A percentile compares a stretch with the other conserved stretches of the same genome.
These are phyloP conservation scores for Troides oblongomaculatus DNA, from an alignment of 2,888 invertebrate genomes.

Conservation along the genomic window DNA sequence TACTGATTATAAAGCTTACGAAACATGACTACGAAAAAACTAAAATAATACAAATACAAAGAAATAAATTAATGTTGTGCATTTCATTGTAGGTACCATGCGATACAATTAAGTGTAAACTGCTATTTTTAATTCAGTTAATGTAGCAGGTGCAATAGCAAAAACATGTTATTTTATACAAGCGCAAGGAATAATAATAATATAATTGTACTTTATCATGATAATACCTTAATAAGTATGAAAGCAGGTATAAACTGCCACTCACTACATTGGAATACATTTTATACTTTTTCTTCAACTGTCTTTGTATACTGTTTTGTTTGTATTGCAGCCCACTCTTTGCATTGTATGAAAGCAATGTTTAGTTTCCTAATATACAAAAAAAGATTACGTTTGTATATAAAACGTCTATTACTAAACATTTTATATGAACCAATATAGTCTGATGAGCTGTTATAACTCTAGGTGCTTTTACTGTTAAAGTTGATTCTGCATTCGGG, in stretches of 20 bases:
- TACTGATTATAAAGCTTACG: constrained; percentile 11
- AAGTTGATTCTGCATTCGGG: too few species aligned
- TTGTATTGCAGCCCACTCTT: not conserved
- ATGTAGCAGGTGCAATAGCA: constrained; percentile 28
- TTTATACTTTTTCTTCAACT: constrained; percentile 2
- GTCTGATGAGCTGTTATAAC: too few species aligned
- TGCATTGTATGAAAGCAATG: not conserved
- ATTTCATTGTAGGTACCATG: constrained; percentile 23
- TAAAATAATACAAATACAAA: constrained; percentile 17
- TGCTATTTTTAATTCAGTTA: constrained; percentile 29
- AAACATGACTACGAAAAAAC: constrained; percentile 9
- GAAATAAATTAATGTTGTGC: constrained; percentile 24
- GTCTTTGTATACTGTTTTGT: constrained; percentile 4
- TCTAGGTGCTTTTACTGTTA: too few species aligned
- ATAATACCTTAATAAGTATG: constrained; percentile 29
- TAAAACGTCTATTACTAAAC: too few species aligned
- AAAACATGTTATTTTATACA: constrained; percentile 28
- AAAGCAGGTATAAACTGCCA: constrained; percentile 5
- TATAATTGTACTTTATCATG: constrained; percentile 27
- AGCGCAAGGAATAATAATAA: constrained; percentile 23
- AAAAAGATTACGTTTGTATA: too few species aligned
- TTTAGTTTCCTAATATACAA: not conserved
- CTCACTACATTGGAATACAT: constrained; percentile 12
- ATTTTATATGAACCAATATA: too few species aligned
- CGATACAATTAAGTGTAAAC: constrained; percentile 28